Evolutionary conservation across 2,888 invertebrate species (phyloP).

Genomic region (Phyto melanocephala): DNA sequence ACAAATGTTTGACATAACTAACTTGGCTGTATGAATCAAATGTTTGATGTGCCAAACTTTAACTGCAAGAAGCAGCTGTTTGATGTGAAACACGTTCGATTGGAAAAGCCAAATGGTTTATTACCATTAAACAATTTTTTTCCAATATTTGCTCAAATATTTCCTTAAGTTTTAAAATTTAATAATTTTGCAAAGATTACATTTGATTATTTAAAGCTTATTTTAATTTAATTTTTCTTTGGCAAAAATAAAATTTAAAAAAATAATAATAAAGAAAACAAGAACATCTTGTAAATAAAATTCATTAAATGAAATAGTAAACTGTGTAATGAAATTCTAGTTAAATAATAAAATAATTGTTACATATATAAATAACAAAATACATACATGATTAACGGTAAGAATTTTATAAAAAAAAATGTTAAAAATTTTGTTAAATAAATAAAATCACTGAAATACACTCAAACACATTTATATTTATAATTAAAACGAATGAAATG

Average conservation of each 20-base stretch:
- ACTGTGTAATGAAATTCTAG: constrained; percentile 4
- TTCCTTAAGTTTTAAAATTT: too few species aligned
- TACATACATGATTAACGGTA: constrained; percentile 31
- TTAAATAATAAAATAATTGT: constrained; percentile 43
- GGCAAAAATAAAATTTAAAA: background rate
- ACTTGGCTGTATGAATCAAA: too few species aligned
- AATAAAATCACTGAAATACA: constrained; percentile 25
- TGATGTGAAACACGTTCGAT: too few species aligned
- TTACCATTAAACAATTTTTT: too few species aligned
- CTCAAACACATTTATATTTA: constrained; percentile 36
- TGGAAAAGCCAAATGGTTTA: too few species aligned
- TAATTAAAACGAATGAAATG: constrained; percentile 32
- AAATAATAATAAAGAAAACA: background rate
- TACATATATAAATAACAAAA: constrained; percentile 52
- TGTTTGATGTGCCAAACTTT: too few species aligned
- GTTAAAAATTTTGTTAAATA: constrained; percentile 37
- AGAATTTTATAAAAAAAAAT: constrained; percentile 59
- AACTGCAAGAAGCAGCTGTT: too few species aligned
- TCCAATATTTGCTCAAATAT: too few species aligned
- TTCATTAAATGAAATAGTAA: constrained; percentile 44
- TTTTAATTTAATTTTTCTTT: too few species aligned
- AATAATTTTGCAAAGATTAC: too few species aligned
- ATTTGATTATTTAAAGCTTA: too few species aligned
- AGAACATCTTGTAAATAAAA: constrained; percentile 46
- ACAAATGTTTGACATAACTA: too few species aligned